A percentile compares a stretch with the other conserved stretches of the same genome.
Evolutionary conservation across 2,888 invertebrate genomes (phyloP).

Genomic region (Synanthedon vespiformis): DNA sequence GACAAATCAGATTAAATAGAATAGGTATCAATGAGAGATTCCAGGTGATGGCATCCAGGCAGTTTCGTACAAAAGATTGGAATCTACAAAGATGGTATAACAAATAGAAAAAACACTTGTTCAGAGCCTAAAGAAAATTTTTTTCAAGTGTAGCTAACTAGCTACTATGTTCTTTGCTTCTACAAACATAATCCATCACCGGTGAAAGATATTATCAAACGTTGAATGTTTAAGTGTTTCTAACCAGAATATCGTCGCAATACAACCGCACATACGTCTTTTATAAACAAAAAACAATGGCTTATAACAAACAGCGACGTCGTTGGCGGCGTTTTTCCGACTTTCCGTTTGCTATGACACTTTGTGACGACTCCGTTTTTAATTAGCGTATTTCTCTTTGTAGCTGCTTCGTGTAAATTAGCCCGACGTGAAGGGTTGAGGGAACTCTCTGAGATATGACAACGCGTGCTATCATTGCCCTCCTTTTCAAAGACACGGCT

Average conservation of each 20-base stretch:
- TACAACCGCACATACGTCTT: not conserved
- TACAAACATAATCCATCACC: too few species aligned
- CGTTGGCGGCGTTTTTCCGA: slow-evolving; percentile 3
- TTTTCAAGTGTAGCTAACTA: too few species aligned
- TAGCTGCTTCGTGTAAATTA: slow-evolving; percentile 52
- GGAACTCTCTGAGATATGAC: slow-evolving; percentile 7
- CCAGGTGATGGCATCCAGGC: too few species aligned
- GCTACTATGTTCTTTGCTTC: too few species aligned
- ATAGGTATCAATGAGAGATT: too few species aligned
- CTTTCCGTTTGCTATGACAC: slow-evolving; percentile 41
- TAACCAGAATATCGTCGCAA: not conserved
- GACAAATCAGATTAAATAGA: too few species aligned
- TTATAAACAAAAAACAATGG: not conserved
- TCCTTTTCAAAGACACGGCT: slow-evolving; percentile 19
- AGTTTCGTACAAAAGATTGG: too few species aligned
- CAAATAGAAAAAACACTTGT: too few species aligned
- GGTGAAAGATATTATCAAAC: too few species aligned
- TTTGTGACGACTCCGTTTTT: slow-evolving; percentile 64
- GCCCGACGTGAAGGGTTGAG: slow-evolving; percentile 22
- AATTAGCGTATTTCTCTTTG: slow-evolving; percentile 68
- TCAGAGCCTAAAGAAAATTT: too few species aligned
- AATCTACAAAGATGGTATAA: too few species aligned
- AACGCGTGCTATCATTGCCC: slow-evolving; percentile 30
- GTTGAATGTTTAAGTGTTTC: not conserved
- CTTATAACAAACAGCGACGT: slow-evolving; percentile 3